Evolutionary conservation across 2,888 invertebrate genomes (phyloP).

Genomic region (Eristalis intricaria): DNA sequence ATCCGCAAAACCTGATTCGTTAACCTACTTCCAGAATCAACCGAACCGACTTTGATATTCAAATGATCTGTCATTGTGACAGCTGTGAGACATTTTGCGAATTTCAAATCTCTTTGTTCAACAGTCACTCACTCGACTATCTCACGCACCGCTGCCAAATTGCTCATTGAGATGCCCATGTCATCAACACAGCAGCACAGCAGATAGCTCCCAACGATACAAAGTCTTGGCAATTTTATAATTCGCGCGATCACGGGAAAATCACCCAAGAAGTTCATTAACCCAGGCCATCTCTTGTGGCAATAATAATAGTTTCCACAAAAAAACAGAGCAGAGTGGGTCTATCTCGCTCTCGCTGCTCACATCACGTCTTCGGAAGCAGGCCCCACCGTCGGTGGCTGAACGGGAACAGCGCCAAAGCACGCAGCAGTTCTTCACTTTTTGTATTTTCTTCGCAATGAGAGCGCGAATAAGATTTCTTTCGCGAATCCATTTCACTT

Average conservation of each 20-base stretch:
- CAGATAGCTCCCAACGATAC: neutral
- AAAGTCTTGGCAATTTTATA: conserved; percentile 24
- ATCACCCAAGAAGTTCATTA: conserved; percentile 46
- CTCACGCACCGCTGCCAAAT: conserved; percentile 34
- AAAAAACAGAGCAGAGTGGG: neutral
- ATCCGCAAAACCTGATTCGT: neutral
- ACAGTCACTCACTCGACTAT: neutral
- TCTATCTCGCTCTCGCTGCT: neutral
- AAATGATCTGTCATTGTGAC: neutral
- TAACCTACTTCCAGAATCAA: neutral
- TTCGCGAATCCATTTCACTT: conserved; percentile 32
- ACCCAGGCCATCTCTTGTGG: conserved; percentile 35
- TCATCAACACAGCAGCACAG: conserved; percentile 17
- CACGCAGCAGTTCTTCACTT: conserved; percentile 12
- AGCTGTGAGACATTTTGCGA: neutral
- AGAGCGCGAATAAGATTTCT: conserved; percentile 68
- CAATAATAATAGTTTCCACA: conserved; percentile 49
- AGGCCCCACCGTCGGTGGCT: conserved; percentile 22
- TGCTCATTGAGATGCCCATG: conserved; percentile 32
- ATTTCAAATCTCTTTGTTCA: neutral
- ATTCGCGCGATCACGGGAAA: conserved; percentile 30
- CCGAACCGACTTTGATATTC: neutral
- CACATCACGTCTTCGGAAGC: neutral
- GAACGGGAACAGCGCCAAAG: conserved; percentile 47
- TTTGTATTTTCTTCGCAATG: conserved; percentile 54